phyloP scores from a whole-genome alignment of 2,797 vertebrate genomes.

The Apodemus agrarius region DNA sequence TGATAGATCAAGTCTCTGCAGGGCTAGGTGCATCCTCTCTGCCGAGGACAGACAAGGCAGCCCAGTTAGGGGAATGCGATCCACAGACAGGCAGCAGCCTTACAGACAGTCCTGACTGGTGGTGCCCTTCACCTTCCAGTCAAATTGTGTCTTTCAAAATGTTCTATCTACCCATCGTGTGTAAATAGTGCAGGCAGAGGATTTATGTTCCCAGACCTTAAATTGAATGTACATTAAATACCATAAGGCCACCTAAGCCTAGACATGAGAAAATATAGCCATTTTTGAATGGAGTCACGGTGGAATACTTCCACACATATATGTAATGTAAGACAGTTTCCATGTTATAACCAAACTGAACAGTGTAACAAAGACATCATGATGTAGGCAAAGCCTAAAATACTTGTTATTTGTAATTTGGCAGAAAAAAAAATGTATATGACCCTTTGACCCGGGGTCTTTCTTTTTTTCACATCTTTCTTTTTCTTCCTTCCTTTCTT shows the following conservation, averaged over 20 bases:
- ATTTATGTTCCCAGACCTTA: not conserved
- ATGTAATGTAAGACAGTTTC: not conserved
- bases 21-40: not conserved
- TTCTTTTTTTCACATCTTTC: no score
- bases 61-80: not conserved
- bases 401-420: not conserved
- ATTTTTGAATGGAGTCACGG: not conserved
- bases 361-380: not conserved
- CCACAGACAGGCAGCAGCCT: not conserved
- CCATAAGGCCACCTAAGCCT: not conserved
- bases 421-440: not conserved
- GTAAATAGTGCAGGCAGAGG: not conserved
- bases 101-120: not conserved
- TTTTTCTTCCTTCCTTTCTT: no score
- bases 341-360: not conserved
- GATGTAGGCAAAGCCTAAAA: not conserved
- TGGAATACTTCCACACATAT: not conserved
- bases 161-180: not conserved
- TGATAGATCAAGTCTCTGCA: not conserved
- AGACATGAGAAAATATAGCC: not conserved
- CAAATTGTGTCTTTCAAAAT: not conserved
- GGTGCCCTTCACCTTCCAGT: not conserved
- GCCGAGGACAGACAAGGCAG: not conserved
- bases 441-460: not conserved
- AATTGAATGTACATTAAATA: not conserved